Evolutionary conservation across 2,888 invertebrate genomes (phyloP).

Genomic region (Prosapia bicincta): DNA sequence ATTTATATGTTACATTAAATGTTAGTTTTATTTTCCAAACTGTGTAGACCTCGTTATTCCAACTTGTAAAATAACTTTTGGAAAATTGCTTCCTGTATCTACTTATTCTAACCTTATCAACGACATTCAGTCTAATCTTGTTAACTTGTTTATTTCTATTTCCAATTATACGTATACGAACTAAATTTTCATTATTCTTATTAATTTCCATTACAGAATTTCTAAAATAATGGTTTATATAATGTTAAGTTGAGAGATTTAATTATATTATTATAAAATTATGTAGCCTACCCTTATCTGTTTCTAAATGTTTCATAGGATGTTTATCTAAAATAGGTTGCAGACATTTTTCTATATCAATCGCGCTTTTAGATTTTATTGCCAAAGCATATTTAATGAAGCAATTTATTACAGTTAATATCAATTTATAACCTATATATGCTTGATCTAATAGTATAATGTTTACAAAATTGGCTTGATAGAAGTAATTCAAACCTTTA

Average conservation of each 20-base stretch:
- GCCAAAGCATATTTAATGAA: slow-evolving; percentile 9
- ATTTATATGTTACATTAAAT: too few relatives aligned
- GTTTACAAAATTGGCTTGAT: slow-evolving; percentile 24
- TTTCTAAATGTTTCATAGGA: slow-evolving; percentile 30
- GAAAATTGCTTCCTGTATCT: slow-evolving; percentile 6
- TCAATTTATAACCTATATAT: slow-evolving; percentile 4
- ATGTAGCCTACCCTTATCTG: too few relatives aligned
- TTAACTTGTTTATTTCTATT: too few relatives aligned
- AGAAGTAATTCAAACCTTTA: slow-evolving; percentile 22
- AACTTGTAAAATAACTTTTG: slow-evolving; percentile 8
- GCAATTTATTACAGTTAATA: slow-evolving; percentile 5
- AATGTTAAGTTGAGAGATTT: too few relatives aligned
- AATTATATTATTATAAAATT: too few relatives aligned
- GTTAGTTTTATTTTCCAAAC: too few relatives aligned
- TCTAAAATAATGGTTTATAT: too few relatives aligned
- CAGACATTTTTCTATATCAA: slow-evolving; percentile 9
- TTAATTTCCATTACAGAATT: too few relatives aligned
- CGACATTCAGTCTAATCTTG: too few relatives aligned
- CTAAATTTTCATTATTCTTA: too few relatives aligned
- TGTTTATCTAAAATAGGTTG: slow-evolving; percentile 7
- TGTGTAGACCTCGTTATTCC: slow-evolving; percentile 12
- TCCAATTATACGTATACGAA: too few relatives aligned
- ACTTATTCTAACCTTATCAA: slow-evolving; percentile 10
- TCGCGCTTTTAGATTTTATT: slow-evolving; percentile 16
- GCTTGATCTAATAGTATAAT: slow-evolving; percentile 4